A percentile compares a stretch with the other conserved stretches of the same genome.
Evolutionary conservation across 2,888 invertebrate genomes (phyloP).

Genomic region (Lasioglossum oenotherae): DNA sequence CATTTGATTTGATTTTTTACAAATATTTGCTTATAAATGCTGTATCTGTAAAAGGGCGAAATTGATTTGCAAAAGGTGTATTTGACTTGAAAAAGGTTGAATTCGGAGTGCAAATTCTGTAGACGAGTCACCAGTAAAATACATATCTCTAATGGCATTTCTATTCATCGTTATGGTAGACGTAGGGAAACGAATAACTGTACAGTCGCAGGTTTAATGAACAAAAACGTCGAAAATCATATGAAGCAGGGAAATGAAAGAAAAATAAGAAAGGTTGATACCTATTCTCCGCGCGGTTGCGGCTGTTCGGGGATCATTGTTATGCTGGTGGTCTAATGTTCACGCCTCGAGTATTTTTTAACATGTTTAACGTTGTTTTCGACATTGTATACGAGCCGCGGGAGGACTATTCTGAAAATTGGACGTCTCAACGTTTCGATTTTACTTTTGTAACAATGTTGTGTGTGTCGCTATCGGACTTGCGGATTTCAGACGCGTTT

Average conservation of each 20-base stretch:
- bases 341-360: conserved; percentile 63
- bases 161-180: conserved; percentile 69
- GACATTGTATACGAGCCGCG: conserved; percentile 10
- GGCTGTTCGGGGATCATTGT: conserved; percentile 53
- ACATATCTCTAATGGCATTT: conserved; percentile 70
- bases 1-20: no score
- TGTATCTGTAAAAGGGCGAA: no score
- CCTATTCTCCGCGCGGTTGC: conserved; percentile 19
- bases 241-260: not conserved
- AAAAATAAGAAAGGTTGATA: conserved; percentile 26
- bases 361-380: conserved; percentile 47
- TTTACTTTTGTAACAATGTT: not conserved
- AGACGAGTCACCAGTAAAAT: conserved; percentile 59
- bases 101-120: conserved; percentile 18
- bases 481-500: not conserved
- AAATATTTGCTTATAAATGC: no score
- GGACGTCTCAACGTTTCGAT: not conserved
- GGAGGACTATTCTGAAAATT: conserved; percentile 16
- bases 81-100: no score
- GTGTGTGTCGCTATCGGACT: not conserved
- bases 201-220: conserved; percentile 49
- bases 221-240: not conserved
- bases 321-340: conserved; percentile 57
- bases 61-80: no score
- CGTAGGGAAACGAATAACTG: conserved; percentile 52